phyloP scores from a whole-genome alignment of 2,113 vertebrate genomes.

The Rallus limicola region DNA sequence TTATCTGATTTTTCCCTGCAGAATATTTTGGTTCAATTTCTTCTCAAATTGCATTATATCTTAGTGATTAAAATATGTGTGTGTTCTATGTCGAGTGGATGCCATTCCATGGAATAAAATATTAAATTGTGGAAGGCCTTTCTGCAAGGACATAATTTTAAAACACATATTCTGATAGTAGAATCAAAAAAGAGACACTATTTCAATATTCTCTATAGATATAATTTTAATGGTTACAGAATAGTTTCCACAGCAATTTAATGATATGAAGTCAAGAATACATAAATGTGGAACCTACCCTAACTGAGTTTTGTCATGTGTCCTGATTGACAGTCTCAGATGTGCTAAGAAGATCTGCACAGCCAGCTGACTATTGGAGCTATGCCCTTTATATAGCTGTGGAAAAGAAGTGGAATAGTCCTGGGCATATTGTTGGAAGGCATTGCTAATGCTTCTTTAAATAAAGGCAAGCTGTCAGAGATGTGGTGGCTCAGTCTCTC shows the following conservation, averaged over 20 bases:
- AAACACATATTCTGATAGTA: background rate
- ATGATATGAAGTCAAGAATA: background rate
- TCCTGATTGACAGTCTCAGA: background rate
- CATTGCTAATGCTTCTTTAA: background rate
- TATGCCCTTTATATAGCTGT: background rate
- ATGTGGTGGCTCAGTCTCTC: background rate
- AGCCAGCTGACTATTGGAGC: background rate
- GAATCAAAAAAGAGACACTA: background rate
- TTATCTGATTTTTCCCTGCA: background rate
- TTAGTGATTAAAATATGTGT: background rate
- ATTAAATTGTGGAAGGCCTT: background rate
- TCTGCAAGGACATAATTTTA: background rate
- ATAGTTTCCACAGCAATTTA: background rate
- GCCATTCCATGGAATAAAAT: background rate
- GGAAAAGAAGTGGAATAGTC: background rate
- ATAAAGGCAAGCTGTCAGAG: background rate
- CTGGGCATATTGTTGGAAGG: background rate
- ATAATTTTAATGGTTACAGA: background rate
- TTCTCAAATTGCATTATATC: background rate
- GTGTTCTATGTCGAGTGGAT: background rate
- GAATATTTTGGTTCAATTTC: background rate
- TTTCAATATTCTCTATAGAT: background rate
- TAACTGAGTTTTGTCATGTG: background rate
- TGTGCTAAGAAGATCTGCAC: background rate
- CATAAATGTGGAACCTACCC: background rate